Evolutionary conservation across 2,113 vertebrate species (phyloP), one percentile per base, ranked within the genome.

Genomic region (Gasterosteus aculeatus): DNA sequence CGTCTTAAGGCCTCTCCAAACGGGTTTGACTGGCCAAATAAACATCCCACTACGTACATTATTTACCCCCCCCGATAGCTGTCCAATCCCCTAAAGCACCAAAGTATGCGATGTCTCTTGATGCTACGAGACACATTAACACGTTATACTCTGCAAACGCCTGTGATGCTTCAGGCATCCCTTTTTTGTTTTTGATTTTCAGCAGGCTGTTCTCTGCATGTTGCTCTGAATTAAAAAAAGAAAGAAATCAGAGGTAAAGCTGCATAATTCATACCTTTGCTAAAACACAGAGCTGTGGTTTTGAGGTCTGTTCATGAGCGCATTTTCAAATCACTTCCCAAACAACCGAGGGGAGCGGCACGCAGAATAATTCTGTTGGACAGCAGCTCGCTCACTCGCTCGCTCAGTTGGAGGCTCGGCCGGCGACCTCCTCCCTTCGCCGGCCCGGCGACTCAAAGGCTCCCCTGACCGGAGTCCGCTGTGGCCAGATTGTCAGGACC

Each of bases 401-500:
- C 57, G 3, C 57, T 31, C 58, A 51, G 67, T 65, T 38, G 26
- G 10, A 54, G 61, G 22, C 60, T 42, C 49, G 70, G 78, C 84
- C 70, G 12, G 67, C 8, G 16, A 75, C 81, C n/a, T n/a, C n/a
- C n/a, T n/a, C n/a, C n/a, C n/a, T n/a, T n/a, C n/a, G n/a, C n/a
- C n/a, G n/a, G n/a, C n/a, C 84, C 70, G 12, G 67, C 8, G 16
- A 75, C 81, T 66, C 69, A 10, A 41, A 73, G 65, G 77, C 75
- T 77, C 80, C n/a, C n/a, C n/a, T n/a, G n/a, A n/a, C n/a, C 51
- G 4, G 56, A 65, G 82, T 78, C 67, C 39, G 85, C 75, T n/a
- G 0, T 1, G 74, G 79, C 84, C 82, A 73, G 73, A 78, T 60
- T 78, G 80, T 80, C 76, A 69, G 72, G 51, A 77, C 56, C 79